A percentile compares a stretch with the other conserved stretches of the same genome.
Evolutionary conservation across 2,797 vertebrate genomes (phyloP).

Genomic region (Tiaroga cobitis): DNA sequence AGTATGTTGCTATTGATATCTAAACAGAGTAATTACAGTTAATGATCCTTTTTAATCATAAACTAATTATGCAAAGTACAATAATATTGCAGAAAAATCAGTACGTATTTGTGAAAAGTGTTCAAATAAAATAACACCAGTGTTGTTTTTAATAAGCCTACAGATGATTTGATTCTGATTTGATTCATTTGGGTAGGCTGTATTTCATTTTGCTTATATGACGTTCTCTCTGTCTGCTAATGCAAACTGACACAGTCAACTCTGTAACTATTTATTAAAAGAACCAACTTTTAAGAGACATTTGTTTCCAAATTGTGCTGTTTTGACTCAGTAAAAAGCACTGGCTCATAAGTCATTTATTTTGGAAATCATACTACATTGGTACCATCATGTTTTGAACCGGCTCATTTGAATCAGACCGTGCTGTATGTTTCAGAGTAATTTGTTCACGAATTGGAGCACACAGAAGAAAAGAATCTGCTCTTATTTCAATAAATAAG

Average conservation of each 20-base stretch:
- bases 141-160: background rate
- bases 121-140: background rate
- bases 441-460: background rate
- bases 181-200: background rate
- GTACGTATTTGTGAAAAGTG: background rate
- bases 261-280: background rate
- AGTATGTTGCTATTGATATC: constrained; percentile 14
- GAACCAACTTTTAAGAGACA: background rate
- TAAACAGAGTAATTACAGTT: constrained; percentile 15
- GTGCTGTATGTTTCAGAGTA: background rate
- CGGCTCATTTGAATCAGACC: background rate
- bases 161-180: background rate
- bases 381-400: background rate
- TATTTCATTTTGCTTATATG: background rate
- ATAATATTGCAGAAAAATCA: background rate
- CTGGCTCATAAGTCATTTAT: background rate
- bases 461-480: background rate
- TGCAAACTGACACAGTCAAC: background rate
- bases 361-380: background rate
- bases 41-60: constrained; percentile 39
- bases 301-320: background rate
- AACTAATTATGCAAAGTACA: constrained; percentile 29
- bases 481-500: background rate
- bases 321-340: background rate
- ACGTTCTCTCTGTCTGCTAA: background rate